Conservation (phyloP, 1,140 invertebrate genomes). For the Pseudoatta argentina region DNA sequence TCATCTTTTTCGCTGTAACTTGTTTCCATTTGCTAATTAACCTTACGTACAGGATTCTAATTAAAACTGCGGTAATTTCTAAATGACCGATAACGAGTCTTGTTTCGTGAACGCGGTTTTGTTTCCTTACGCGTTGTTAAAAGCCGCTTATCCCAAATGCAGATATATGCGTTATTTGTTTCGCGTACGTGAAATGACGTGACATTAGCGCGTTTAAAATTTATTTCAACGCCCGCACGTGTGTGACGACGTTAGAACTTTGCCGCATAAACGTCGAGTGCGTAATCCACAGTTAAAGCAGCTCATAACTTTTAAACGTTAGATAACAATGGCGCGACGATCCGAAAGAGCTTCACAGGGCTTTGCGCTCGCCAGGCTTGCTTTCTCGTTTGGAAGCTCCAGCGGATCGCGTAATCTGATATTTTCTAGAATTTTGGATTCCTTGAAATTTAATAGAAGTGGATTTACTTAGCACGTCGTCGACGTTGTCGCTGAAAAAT, state of each 20-base stretch:
- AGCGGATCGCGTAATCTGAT: constrained; percentile 5
- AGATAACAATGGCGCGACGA: constrained; percentile 63
- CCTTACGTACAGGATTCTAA: background rate
- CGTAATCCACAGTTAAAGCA: constrained; percentile 61
- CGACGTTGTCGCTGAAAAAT: background rate
- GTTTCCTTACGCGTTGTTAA: constrained; percentile 1
- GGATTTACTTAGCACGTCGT: background rate
- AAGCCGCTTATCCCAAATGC: constrained; percentile 45
- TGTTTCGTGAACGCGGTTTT: constrained; percentile 6
- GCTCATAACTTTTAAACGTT: constrained; percentile 56
- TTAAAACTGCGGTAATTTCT: constrained; percentile 43
- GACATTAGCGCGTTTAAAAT: constrained; percentile 49
- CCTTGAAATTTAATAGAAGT: constrained; percentile 35
- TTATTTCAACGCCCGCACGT: constrained; percentile 41
- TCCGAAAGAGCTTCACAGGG: constrained; percentile 32
- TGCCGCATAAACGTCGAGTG: constrained; percentile 43
- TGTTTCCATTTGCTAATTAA: constrained; percentile 31
- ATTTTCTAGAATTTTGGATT: constrained; percentile 46
- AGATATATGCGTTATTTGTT: constrained; percentile 32
- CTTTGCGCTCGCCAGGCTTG: constrained; percentile 1
- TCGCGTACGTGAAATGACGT: constrained; percentile 16
- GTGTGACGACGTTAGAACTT: constrained; percentile 24
- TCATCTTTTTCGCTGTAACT: background rate
- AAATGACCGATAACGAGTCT: constrained; percentile 38
- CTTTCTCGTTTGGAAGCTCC: constrained; percentile 1